A percentile compares a stretch with the other conserved stretches of the same genome.
phyloP scores from a whole-genome alignment of 2,113 vertebrate species.

The Cheilinus undulatus region DNA sequence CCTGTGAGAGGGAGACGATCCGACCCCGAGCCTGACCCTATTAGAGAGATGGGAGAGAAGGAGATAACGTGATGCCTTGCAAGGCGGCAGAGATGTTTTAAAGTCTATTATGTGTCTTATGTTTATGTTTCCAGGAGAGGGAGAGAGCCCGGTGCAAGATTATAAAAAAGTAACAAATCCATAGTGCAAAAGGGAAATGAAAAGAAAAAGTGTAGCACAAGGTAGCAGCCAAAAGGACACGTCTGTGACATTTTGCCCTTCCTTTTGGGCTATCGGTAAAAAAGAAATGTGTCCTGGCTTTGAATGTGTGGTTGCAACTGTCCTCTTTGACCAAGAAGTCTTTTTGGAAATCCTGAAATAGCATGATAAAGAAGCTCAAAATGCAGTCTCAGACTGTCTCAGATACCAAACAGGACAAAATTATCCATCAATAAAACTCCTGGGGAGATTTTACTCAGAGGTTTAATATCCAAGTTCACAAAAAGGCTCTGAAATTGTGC shows the following conservation, averaged over 20 bases:
- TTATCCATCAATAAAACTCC: conserved; percentile 7
- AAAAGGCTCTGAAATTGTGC: background rate
- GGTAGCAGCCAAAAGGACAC: background rate
- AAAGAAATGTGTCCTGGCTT: background rate
- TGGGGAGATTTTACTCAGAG: background rate
- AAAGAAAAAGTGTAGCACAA: background rate
- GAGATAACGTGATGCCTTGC: conserved; percentile 29
- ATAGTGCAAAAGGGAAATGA: background rate
- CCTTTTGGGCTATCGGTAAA: background rate
- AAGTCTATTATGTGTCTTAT: conserved; percentile 22
- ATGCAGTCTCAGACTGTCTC: background rate
- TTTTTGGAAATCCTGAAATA: no score
- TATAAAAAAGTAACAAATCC: background rate
- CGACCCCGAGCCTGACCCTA: conserved; percentile 51
- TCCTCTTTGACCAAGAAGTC: background rate
- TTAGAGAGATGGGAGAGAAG: conserved; percentile 39
- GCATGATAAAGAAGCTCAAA: background rate
- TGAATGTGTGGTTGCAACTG: background rate
- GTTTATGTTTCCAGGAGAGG: background rate
- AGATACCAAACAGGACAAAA: background rate
- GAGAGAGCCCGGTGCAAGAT: no score
- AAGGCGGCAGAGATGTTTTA: conserved; percentile 6
- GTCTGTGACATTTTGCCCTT: background rate
- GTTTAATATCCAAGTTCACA: background rate
- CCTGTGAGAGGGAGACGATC: conserved; percentile 16